phyloP scores from a whole-genome alignment of 2,113 vertebrate genomes.

The Corydoras maculifer region DNA sequence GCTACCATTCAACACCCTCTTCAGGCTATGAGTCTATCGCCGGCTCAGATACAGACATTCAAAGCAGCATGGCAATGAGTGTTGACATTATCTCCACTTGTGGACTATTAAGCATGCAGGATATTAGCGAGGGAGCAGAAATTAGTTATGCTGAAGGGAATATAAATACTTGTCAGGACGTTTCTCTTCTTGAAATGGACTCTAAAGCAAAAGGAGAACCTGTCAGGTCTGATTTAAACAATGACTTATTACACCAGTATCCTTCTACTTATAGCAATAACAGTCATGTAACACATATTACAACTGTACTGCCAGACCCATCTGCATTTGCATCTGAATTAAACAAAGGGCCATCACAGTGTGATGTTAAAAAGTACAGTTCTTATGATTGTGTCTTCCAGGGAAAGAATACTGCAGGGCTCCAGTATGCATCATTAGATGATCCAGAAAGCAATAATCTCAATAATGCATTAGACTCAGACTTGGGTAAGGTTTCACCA shows the following conservation, averaged over 20 bases:
- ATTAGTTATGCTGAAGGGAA: not conserved
- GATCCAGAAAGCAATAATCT: conserved; percentile 39
- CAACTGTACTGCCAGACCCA: conserved; percentile 12
- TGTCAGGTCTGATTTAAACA: conserved; percentile 6
- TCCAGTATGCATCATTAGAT: conserved; percentile 40
- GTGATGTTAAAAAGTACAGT: not conserved
- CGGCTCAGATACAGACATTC: conserved; percentile 49
- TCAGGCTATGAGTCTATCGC: conserved; percentile 51
- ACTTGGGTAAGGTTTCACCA: conserved; percentile 12
- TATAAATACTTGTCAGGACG: not conserved
- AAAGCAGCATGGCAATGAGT: conserved; percentile 28
- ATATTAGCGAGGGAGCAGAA: conserved; percentile 2
- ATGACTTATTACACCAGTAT: conserved; percentile 22
- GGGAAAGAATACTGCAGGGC: not conserved
- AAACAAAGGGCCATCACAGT: not conserved
- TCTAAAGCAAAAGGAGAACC: not conserved
- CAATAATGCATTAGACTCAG: conserved; percentile 4
- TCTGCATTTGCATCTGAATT: conserved; percentile 19
- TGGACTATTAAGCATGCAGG: conserved; percentile 6
- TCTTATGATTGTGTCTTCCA: conserved; percentile 1
- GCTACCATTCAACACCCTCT: conserved; percentile 43
- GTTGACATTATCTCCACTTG: conserved; percentile 9
- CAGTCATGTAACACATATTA: too few relatives aligned
- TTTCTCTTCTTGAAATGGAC: not conserved
- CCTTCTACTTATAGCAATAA: conserved; percentile 13